Evolutionary conservation across 2,888 invertebrate species (phyloP), one percentile per base, ranked within the genome.

Genomic region (Athalia cordata): DNA sequence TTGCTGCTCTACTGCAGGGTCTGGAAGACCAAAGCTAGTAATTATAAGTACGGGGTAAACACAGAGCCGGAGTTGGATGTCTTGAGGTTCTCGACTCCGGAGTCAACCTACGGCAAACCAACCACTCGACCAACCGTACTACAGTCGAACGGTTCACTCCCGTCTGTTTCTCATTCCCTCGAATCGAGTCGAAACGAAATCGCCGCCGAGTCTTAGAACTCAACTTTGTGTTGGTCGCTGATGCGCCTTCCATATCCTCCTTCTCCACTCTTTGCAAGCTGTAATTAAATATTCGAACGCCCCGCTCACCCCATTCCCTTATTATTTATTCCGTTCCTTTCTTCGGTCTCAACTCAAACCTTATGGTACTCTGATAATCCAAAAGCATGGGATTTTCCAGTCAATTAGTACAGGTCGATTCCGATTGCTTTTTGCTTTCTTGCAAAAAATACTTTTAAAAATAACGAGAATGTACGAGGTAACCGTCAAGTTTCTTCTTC

Each of bases 41-140:
- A 89, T 89, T 89, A 89, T 88, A 88, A 88, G 86, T 87, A 88
- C 87, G 88, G 85, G 88, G 88, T 89, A 89, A 89, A 88, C 88
- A 89, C 86, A 89, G 88, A 86, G 87, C 83, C 78, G 83, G 80
- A 84, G 11, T 7, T 62, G 64, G 50, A 47, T 11, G 29, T 55
- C 29, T 29, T 29, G 29, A 29, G 62, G 75, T 75, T 64, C 75
- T 49, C 29, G 29, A 29, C 50, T 43, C 47, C 47, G 43, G 13
- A 59, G 72, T 68, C 68, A 68, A 68, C 68, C 70, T 57, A 59
- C 81, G 77, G 82, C 81, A 79, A 81, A 80, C 79, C 80, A 72
- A 82, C 80, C 72, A 78, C 75, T 77, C 80, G 80, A 83, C 83
- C 84, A 85, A 29, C 29, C 29, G 29, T 29, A 29, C 29, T 29